Conservation (phyloP, 2,888 invertebrate genomes). For the Epirrhoe tristata region DNA sequence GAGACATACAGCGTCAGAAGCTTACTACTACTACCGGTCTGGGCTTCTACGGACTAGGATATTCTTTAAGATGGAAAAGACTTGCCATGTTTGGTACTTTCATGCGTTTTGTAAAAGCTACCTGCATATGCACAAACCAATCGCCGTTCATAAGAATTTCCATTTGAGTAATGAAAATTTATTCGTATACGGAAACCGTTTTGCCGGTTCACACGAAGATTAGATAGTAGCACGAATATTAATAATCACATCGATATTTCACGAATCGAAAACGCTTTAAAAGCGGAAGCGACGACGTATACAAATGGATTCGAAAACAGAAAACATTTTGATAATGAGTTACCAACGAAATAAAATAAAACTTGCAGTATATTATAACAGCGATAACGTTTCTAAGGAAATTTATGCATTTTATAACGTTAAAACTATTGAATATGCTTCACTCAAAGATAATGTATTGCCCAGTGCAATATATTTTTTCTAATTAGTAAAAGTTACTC, state of each 20-base stretch:
- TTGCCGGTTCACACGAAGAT: conserved; percentile 58
- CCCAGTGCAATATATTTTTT: too few species aligned
- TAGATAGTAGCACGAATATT: conserved; percentile 34
- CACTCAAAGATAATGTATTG: too few species aligned
- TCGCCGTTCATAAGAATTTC: conserved; percentile 14
- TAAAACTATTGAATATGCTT: too few species aligned
- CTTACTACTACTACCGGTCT: too few species aligned
- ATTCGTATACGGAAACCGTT: conserved; percentile 50
- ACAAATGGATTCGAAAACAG: conserved; percentile 34
- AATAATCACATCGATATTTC: conserved; percentile 33
- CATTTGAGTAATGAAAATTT: conserved; percentile 40
- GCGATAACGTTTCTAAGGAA: conserved; percentile 32
- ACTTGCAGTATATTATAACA: conserved; percentile 28
- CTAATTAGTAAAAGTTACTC: too few species aligned
- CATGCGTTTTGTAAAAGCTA: too few species aligned
- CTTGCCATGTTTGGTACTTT: too few species aligned
- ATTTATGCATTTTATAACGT: too few species aligned
- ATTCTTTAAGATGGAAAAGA: too few species aligned
- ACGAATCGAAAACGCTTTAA: conserved; percentile 32
- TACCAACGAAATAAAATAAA: conserved; percentile 15
- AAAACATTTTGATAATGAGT: conserved; percentile 32
- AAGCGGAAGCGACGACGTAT: conserved; percentile 32
- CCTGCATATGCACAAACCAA: too few species aligned
- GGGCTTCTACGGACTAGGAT: too few species aligned
- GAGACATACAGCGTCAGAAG: too few species aligned